These are phyloP conservation scores for Plebejus melissa DNA, from an alignment of 2,888 invertebrate genomes.

Conservation along the genomic window DNA sequence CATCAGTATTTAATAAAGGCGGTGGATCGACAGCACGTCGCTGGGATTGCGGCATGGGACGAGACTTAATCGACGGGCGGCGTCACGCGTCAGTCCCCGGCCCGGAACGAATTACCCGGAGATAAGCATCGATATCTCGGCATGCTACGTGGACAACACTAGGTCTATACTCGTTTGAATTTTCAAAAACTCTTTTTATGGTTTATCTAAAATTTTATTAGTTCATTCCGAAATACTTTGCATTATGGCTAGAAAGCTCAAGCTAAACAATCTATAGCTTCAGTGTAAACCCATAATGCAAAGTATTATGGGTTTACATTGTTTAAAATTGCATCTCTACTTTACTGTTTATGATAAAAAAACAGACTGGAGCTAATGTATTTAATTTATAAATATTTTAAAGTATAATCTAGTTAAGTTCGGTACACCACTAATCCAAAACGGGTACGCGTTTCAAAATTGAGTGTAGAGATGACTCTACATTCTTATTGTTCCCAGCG, in stretches of 20 bases:
- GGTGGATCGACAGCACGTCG: conserved; percentile 46
- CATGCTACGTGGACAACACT: conserved; percentile 43
- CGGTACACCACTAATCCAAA: not conserved
- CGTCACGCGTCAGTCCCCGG: conserved; percentile 63
- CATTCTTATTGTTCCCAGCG: conserved; percentile 47
- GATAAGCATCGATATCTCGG: conserved; percentile 57
- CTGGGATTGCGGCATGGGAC: conserved; percentile 49
- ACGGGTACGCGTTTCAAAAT: conserved; percentile 11
- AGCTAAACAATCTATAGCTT: too few relatives aligned
- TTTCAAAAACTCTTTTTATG: not conserved
- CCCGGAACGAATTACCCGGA: conserved; percentile 56
- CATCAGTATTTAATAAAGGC: conserved; percentile 46
- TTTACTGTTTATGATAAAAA: not conserved
- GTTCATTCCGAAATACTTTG: not conserved
- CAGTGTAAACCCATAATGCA: too few relatives aligned
- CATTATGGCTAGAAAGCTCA: too few relatives aligned
- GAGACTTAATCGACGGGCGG: conserved; percentile 58
- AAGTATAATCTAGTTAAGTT: not conserved
- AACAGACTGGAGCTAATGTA: too few relatives aligned
- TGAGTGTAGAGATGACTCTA: conserved; percentile 51
- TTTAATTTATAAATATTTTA: not conserved
- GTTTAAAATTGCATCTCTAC: not conserved
- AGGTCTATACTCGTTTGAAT: conserved; percentile 31
- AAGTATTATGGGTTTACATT: too few relatives aligned
- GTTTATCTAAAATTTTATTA: too few relatives aligned